Conservation (phyloP, 2,888 invertebrate genomes). For the Gonocerus acuteangulatus region DNA sequence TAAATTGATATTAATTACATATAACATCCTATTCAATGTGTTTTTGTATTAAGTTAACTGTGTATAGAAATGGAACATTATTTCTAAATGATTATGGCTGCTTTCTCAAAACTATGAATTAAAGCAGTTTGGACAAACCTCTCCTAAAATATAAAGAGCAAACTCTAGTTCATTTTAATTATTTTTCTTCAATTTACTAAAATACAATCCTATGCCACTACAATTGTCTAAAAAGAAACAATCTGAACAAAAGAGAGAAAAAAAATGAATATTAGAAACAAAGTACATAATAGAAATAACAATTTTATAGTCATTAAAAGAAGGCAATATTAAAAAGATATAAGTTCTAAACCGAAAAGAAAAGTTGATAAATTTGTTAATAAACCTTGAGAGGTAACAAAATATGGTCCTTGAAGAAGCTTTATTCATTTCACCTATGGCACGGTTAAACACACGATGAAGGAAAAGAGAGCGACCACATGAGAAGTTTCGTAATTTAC, state of each 20-base stretch:
- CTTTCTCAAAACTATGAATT: constrained; percentile 8
- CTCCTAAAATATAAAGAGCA: constrained; percentile 6
- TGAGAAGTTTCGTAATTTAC: too few relatives aligned
- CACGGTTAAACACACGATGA: not conserved
- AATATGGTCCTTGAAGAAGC: too few relatives aligned
- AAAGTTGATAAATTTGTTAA: too few relatives aligned
- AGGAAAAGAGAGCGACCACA: too few relatives aligned
- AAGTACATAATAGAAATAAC: not conserved
- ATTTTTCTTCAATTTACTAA: not conserved
- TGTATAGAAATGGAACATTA: not conserved
- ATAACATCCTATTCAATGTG: constrained; percentile 12
- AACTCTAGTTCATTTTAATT: not conserved
- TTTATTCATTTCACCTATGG: not conserved
- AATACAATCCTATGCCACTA: constrained; percentile 5
- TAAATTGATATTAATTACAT: constrained; percentile 15
- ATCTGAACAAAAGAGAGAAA: not conserved
- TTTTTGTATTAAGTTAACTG: constrained; percentile 2
- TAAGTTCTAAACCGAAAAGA: not conserved
- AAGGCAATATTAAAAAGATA: not conserved
- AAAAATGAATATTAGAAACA: not conserved
- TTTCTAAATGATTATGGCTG: not conserved
- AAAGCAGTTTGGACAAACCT: constrained; percentile 18
- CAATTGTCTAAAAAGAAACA: constrained; percentile 11
- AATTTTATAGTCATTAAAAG: not conserved
- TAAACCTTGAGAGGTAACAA: too few relatives aligned